A percentile compares a stretch with the other conserved stretches of the same genome.
Evolutionary conservation across 2,888 invertebrate species (phyloP).

Genomic region (Apamea monoglypha): DNA sequence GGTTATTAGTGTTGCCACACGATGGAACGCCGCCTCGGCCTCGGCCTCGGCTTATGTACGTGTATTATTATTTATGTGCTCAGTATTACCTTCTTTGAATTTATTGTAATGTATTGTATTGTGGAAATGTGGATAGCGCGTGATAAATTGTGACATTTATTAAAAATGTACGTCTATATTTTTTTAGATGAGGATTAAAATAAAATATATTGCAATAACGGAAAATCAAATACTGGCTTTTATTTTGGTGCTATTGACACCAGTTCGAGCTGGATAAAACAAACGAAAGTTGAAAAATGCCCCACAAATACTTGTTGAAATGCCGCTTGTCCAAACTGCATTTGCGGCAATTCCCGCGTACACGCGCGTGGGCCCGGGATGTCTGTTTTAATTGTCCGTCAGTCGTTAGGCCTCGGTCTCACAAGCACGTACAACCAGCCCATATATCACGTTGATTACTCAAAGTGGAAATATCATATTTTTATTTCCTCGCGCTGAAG

Average conservation of each 20-base stretch:
- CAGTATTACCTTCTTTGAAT: slow-evolving; percentile 65
- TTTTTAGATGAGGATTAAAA: not conserved
- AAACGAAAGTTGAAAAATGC: slow-evolving; percentile 40
- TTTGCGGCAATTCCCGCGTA: slow-evolving; percentile 57
- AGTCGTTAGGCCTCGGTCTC: slow-evolving; percentile 75
- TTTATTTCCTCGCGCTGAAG: slow-evolving; percentile 71
- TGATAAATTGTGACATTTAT: slow-evolving; percentile 49
- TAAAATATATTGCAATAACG: slow-evolving; percentile 1
- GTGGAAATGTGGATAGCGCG: slow-evolving; percentile 30
- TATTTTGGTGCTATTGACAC: slow-evolving; percentile 12
- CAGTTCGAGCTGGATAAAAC: slow-evolving; percentile 5
- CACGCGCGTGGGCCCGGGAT: slow-evolving; percentile 48
- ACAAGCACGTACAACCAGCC: slow-evolving; percentile 74
- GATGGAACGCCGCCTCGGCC: slow-evolving; percentile 60
- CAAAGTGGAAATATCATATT: slow-evolving; percentile 79
- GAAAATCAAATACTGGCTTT: slow-evolving; percentile 17
- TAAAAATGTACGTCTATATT: slow-evolving; percentile 32
- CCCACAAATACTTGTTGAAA: slow-evolving; percentile 47
- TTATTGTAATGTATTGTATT: slow-evolving; percentile 62
- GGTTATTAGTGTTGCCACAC: slow-evolving; percentile 81
- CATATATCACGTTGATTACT: slow-evolving; percentile 82
- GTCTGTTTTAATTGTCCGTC: slow-evolving; percentile 81
- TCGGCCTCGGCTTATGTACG: slow-evolving; percentile 59
- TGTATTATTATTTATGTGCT: slow-evolving; percentile 69
- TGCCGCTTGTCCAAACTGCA: slow-evolving; percentile 62